Evolutionary conservation across 1,140 invertebrate species (phyloP).

Genomic region (Onthophagus taurus): DNA sequence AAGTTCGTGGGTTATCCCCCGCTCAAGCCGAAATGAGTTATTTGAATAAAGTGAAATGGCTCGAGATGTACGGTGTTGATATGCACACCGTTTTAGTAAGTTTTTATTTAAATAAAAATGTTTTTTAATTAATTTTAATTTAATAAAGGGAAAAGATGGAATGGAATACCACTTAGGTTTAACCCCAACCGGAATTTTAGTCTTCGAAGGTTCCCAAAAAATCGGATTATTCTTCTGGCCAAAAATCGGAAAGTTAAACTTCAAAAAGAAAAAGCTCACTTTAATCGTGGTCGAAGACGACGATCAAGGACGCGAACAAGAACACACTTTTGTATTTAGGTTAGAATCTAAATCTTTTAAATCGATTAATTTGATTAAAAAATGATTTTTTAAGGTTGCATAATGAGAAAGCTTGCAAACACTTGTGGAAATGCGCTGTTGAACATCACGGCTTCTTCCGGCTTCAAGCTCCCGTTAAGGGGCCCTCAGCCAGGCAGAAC

Average conservation of each 20-base stretch:
- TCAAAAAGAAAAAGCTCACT: constrained; percentile 93
- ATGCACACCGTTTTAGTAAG: constrained; percentile 80
- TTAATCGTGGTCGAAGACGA: constrained; percentile 94
- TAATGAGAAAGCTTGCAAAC: constrained; percentile 97
- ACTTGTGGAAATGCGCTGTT: constrained; percentile 98
- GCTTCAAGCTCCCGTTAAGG: constrained; percentile 80
- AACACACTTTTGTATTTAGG: constrained; percentile 86
- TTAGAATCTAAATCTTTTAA: constrained; percentile 23
- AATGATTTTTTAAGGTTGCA: constrained; percentile 55
- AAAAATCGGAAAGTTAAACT: constrained; percentile 86
- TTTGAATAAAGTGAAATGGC: constrained; percentile 88
- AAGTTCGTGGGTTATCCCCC: constrained; percentile 70
- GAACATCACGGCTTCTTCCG: constrained; percentile 99
- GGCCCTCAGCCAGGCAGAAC: constrained; percentile 81
- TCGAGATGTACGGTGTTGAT: constrained; percentile 96
- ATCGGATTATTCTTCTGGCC: constrained; percentile 99
- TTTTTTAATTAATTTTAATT: constrained; percentile 25
- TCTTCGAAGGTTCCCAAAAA: constrained; percentile 91
- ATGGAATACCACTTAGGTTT: constrained; percentile 94
- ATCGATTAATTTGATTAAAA: not conserved
- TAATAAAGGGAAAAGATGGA: constrained; percentile 86
- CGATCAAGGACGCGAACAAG: constrained; percentile 84
- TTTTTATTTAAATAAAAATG: constrained; percentile 1
- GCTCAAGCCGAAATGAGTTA: constrained; percentile 89
- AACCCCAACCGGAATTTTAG: constrained; percentile 93